These are phyloP conservation scores for Thysanoteuthis rhombus DNA, from an alignment of 2,888 invertebrate species.

Conservation along the genomic window DNA sequence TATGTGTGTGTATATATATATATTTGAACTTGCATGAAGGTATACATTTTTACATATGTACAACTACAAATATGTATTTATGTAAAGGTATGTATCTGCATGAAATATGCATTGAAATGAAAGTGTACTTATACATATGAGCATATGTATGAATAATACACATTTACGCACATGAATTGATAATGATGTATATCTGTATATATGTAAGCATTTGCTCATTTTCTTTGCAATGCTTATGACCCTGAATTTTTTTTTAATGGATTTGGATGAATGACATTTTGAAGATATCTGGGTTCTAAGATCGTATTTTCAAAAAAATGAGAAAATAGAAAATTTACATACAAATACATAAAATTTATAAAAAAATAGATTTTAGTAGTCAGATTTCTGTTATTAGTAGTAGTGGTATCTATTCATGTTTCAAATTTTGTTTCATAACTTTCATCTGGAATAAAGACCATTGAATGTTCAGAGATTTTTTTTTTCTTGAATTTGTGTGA, in stretches of 20 bases:
- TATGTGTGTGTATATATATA: no score
- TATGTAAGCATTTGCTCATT: neutral
- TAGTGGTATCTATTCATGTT: neutral
- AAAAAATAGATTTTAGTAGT: neutral
- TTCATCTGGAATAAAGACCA: neutral
- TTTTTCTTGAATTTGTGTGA: neutral
- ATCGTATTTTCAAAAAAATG: neutral
- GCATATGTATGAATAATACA: neutral
- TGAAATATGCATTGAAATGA: no score
- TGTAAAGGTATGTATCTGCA: no score
- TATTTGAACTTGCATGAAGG: no score
- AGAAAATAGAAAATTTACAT: neutral
- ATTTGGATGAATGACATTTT: neutral
- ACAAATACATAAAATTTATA: neutral
- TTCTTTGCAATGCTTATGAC: neutral
- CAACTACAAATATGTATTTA: no score
- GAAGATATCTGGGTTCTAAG: neutral
- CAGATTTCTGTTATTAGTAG: neutral
- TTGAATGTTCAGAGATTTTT: neutral
- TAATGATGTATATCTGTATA: neutral
- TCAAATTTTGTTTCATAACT: neutral
- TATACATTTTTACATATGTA: no score
- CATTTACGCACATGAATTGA: neutral
- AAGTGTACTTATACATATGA: neutral
- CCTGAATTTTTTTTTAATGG: neutral